These are phyloP conservation scores for Oceanodroma tethys DNA, from an alignment of 2,113 vertebrate species.

Conservation along the genomic window DNA sequence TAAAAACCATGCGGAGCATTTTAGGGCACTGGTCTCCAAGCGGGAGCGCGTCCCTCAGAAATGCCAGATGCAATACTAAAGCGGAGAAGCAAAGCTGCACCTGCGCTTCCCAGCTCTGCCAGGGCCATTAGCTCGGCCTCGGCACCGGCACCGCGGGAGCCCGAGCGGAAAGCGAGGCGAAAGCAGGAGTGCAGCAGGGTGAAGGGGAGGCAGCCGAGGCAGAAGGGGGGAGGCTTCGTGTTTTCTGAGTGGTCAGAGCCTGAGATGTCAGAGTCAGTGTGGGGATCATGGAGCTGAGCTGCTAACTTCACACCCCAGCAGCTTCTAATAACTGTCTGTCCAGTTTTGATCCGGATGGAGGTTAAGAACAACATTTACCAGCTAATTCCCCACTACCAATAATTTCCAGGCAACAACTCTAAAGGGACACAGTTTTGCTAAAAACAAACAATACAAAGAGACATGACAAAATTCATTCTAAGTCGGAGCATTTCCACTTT, in stretches of 20 bases:
- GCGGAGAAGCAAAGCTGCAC: not conserved
- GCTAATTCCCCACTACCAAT: not conserved
- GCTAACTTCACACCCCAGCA: not conserved
- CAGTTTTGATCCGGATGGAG: not conserved
- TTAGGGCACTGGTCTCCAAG: not conserved
- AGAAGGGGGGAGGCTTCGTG: not conserved
- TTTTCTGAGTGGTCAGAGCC: not conserved
- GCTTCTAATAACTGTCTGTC: not conserved
- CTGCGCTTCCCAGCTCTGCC: accelerated
- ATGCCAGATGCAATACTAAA: not conserved
- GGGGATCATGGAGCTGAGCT: not conserved
- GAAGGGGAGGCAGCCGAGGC: not conserved
- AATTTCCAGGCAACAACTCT: not conserved
- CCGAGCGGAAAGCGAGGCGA: accelerated
- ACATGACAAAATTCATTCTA: not conserved
- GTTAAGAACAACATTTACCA: not conserved
- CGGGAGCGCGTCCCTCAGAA: accelerated
- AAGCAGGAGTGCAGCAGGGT: not conserved
- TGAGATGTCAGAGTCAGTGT: not conserved
- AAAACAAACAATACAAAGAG: not conserved
- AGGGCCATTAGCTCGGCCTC: not conserved
- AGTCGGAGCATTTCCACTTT: not conserved
- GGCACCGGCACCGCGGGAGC: not conserved
- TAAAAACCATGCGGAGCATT: accelerated
- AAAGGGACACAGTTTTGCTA: not conserved